Evolutionary conservation across 2,888 invertebrate genomes (phyloP), one percentile per base, ranked within the genome.

Genomic region (Melieria crassipennis): DNA sequence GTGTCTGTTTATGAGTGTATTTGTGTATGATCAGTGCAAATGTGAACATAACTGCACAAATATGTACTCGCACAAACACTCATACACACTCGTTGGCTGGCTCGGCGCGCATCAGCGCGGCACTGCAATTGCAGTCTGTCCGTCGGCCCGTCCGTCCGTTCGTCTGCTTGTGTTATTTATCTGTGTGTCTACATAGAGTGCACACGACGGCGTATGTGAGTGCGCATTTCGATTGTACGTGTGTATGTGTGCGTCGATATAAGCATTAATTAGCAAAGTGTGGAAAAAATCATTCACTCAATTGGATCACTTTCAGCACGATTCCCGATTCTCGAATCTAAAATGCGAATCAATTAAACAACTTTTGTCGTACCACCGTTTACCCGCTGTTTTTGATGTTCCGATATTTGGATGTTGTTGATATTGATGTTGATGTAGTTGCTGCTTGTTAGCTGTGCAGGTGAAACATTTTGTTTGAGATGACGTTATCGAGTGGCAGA

Each of bases 41-140:
- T 83, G 84, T 83, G 84, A 84, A 83, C 83, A 84, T 83, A 83
- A 83, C 83, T 82, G 79, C 83, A 81, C 84, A 84, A 84, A 84
- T 84, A 84, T 84, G 83, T 84, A 78, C 81, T 80, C 77, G 82
- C 43, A 16, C 56, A 60, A 13, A 61, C 43, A 62, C 48, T 57
- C 57, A 61, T 45, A 68, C 7, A 16, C 5, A 50, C 30, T 30
- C 30, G 30, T 30, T 30, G 30, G 30, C 30, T 30, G 30, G 3
- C 30, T 30, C 30, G 30, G 30, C 30, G 30, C 30, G 30, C 30
- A 30, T 30, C 30, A 67, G 50, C 9, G 43, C 50, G 42, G 47
- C 56, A 66, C 57, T 66, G 7, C 60, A 60, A 60, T 42, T 60
- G 10, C 58, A 67, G 45, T 43, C 45, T n/a, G 65, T 56, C 30